phyloP scores from a whole-genome alignment of 2,113 vertebrate genomes.

The Heptranchias perlo region DNA sequence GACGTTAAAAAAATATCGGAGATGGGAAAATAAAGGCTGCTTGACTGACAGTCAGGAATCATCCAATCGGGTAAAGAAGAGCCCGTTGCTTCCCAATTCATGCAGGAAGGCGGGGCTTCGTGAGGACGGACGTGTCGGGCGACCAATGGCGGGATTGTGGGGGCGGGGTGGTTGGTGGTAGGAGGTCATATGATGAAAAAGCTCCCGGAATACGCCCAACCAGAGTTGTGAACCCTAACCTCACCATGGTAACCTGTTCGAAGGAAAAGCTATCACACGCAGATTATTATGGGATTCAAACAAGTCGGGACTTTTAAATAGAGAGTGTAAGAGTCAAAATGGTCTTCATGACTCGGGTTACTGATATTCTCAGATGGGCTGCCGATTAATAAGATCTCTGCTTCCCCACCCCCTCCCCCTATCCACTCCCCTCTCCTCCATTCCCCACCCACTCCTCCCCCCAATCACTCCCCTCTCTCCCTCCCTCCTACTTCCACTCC shows the following conservation, averaged over 20 bases:
- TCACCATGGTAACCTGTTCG: neutral
- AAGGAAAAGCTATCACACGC: neutral
- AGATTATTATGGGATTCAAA: neutral
- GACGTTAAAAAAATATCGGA: neutral
- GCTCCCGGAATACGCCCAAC: neutral
- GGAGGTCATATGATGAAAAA: neutral
- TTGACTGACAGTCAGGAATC: neutral
- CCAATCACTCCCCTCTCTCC: neutral
- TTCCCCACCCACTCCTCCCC: neutral
- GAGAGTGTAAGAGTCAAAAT: neutral
- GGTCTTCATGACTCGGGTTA: neutral
- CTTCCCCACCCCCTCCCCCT: neutral
- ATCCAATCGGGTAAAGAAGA: neutral
- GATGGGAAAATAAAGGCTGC: neutral
- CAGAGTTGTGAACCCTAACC: neutral
- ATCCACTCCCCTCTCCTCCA: neutral
- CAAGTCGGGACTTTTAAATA: neutral
- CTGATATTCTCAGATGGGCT: neutral
- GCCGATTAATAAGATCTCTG: neutral
- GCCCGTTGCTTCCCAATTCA: neutral
- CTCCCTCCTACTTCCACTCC: neutral
- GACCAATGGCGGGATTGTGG: neutral
- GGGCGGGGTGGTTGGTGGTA: neutral
- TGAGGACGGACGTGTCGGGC: neutral
- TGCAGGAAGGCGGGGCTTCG: neutral